A percentile compares a stretch with the other conserved stretches of the same genome.
Conservation (phyloP, 2,113 vertebrate species). For the Cepphus grylle region DNA sequence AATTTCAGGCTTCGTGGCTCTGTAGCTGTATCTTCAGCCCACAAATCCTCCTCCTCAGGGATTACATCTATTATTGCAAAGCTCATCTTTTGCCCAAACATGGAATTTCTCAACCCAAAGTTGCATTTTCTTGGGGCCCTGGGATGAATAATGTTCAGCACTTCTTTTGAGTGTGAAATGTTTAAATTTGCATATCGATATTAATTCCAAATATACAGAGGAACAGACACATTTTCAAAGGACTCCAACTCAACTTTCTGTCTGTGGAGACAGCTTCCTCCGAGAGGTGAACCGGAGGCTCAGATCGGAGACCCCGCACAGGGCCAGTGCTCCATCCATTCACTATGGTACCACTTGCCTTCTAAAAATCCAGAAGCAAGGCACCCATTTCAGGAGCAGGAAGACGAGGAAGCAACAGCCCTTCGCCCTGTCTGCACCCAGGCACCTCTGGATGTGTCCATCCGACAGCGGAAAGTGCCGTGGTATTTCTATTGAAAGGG, state of each 20-base stretch:
- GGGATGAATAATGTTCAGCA: neutral
- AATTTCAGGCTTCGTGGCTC: constrained; percentile 7
- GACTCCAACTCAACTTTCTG: neutral
- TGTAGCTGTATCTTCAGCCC: neutral
- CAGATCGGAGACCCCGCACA: neutral
- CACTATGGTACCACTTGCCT: neutral
- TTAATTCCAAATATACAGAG: neutral
- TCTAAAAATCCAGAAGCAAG: neutral
- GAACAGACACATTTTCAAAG: neutral
- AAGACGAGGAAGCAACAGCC: neutral
- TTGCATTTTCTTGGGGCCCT: neutral
- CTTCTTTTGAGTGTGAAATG: neutral
- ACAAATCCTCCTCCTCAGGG: constrained; percentile 4
- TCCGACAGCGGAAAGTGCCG: neutral
- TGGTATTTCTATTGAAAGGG: neutral
- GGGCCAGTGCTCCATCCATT: neutral
- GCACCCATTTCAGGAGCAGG: neutral
- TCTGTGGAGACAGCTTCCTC: neutral
- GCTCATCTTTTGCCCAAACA: constrained; percentile 16
- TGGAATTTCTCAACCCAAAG: constrained; percentile 24
- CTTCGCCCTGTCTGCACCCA: neutral
- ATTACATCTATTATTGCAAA: constrained; percentile 16
- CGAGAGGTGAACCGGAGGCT: neutral
- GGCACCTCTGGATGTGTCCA: neutral
- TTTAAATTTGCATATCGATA: neutral